A percentile compares a stretch with the other conserved stretches of the same genome.
Evolutionary conservation across 2,797 vertebrate species (phyloP).

Genomic region (Spatula versicolor): DNA sequence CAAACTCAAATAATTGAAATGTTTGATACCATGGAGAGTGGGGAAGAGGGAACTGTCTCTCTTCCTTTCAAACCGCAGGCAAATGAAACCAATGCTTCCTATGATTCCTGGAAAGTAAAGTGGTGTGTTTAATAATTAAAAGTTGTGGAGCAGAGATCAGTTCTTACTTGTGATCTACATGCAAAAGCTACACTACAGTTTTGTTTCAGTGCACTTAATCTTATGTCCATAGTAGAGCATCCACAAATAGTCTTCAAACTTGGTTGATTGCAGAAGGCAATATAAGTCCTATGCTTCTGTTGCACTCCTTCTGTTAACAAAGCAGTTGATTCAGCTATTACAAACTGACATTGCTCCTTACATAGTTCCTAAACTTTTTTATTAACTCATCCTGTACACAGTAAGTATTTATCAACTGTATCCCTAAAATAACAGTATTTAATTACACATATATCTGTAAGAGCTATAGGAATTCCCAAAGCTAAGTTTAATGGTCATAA

Average conservation of each 20-base stretch:
- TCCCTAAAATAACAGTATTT: not conserved
- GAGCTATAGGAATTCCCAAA: not conserved
- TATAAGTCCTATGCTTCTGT: not conserved
- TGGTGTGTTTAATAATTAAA: not conserved
- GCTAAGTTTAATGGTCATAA: not conserved
- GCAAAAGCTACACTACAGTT: not conserved
- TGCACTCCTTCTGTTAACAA: not conserved
- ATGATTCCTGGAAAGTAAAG: not conserved
- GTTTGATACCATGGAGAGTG: not conserved
- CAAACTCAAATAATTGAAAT: not conserved
- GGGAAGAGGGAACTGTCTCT: not conserved
- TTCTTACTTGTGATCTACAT: not conserved
- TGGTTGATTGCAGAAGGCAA: rapidly evolving
- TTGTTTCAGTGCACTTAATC: not conserved
- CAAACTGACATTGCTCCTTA: not conserved
- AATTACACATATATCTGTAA: not conserved
- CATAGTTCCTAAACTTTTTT: not conserved
- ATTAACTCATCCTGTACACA: not conserved
- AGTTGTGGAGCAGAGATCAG: not conserved
- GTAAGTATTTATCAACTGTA: not conserved
- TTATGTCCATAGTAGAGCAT: not conserved
- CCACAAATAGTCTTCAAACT: not conserved
- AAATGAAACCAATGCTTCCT: not conserved
- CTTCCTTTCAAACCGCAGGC: not conserved
- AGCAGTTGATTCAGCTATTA: not conserved